These are phyloP conservation scores for Carollia perspicillata DNA, from an alignment of 2,113 vertebrate genomes.

Conservation along the genomic window DNA sequence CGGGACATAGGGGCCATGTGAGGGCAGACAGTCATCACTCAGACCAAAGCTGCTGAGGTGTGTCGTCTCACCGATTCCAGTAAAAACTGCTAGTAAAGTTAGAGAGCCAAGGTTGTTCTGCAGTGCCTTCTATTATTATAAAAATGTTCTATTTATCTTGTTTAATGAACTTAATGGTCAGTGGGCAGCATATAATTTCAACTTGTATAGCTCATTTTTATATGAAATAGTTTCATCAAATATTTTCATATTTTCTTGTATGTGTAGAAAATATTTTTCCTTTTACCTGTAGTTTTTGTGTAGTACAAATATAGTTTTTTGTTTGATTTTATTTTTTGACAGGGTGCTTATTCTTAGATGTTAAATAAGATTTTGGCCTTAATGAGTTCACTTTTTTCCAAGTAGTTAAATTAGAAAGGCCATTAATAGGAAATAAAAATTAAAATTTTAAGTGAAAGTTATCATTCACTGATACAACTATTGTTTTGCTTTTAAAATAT, in stretches of 20 bases:
- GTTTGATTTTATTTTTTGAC: slow-evolving; percentile 20
- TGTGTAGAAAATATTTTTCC: background rate
- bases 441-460: background rate
- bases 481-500: slow-evolving; percentile 49
- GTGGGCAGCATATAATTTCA: background rate
- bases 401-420: background rate
- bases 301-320: background rate
- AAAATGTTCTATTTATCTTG: background rate
- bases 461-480: background rate
- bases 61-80: background rate
- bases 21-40: background rate
- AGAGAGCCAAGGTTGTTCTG: slow-evolving; percentile 2
- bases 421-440: background rate
- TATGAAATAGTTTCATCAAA: background rate
- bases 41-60: background rate
- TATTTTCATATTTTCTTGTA: background rate
- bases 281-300: background rate
- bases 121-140: background rate
- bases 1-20: background rate
- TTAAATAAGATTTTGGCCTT: slow-evolving; percentile 1
- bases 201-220: slow-evolving; percentile 18
- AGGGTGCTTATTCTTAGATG: background rate
- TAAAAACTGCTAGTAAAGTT: background rate
- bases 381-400: slow-evolving; percentile 3
- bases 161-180: background rate